A percentile compares a stretch with the other conserved stretches of the same genome.
Evolutionary conservation across 2,113 vertebrate species (phyloP).

Genomic region (Heterocephalus glaber): DNA sequence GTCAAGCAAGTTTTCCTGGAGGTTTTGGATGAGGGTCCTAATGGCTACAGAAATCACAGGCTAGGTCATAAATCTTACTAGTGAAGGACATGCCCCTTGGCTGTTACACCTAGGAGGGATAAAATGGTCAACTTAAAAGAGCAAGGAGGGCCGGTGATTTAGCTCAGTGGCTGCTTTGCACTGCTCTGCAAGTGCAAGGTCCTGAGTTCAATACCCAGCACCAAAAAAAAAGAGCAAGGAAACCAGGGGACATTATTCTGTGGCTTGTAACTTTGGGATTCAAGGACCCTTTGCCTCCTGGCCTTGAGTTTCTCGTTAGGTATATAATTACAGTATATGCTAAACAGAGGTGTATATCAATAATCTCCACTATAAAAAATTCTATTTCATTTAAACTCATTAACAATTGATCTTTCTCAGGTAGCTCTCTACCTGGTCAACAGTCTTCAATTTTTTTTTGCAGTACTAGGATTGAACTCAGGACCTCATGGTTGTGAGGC

Average conservation of each 20-base stretch:
- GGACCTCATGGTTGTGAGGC: no score
- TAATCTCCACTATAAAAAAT: rapidly evolving
- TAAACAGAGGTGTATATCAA: not conserved
- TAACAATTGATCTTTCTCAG: not conserved
- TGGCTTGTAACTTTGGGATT: not conserved
- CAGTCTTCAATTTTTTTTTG: not conserved
- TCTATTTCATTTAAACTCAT: rapidly evolving
- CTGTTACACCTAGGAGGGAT: no score
- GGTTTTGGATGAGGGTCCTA: not conserved
- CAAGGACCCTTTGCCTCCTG: no score
- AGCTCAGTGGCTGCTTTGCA: no score
- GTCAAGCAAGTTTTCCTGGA: not conserved
- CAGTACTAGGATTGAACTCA: no score
- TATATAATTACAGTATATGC: rapidly evolving
- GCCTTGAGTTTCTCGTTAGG: rapidly evolving
- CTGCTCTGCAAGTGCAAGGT: no score
- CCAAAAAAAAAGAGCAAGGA: not conserved
- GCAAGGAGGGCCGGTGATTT: no score
- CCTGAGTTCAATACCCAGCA: no score
- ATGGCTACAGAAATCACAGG: not conserved
- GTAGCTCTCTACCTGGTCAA: not conserved
- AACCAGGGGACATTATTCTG: not conserved
- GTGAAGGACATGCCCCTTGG: not conserved
- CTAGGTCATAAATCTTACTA: not conserved
- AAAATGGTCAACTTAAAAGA: not conserved